phyloP scores from a whole-genome alignment of 1,140 invertebrate genomes.

The Dendroctonus ponderosae region DNA sequence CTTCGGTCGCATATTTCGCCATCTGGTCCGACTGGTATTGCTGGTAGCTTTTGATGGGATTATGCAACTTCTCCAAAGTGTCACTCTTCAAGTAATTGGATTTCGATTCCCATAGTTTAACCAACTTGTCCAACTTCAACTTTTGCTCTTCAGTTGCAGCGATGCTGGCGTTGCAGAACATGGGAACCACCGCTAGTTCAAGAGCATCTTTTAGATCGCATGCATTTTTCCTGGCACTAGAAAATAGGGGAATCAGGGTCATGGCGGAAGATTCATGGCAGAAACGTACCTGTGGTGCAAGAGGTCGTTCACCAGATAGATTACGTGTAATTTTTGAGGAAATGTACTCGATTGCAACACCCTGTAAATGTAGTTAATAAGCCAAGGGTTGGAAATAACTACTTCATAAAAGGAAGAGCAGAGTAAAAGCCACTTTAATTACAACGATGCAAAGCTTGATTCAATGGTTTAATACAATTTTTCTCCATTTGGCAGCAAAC shows the following conservation, averaged over 20 bases:
- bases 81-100: constrained; percentile 86
- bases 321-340: constrained; percentile 90
- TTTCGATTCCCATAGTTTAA: constrained; percentile 94
- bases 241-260: constrained; percentile 6
- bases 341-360: constrained; percentile 77
- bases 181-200: constrained; percentile 91
- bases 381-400: too few species aligned
- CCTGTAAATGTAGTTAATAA: constrained; percentile 55
- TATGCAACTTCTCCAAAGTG: constrained; percentile 81
- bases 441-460: too few species aligned
- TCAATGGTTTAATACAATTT: too few species aligned
- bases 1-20: constrained; percentile 71
- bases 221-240: constrained; percentile 89
- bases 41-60: constrained; percentile 74
- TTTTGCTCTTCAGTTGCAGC: constrained; percentile 82
- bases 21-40: constrained; percentile 82
- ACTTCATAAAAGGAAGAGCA: too few species aligned
- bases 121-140: constrained; percentile 85
- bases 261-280: background rate
- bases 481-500: too few species aligned
- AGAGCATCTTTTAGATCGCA: constrained; percentile 87
- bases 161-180: constrained; percentile 90
- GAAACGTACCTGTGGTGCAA: constrained; percentile 90
- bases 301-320: constrained; percentile 97
- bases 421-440: too few species aligned